Evolutionary conservation across 2,888 invertebrate genomes (phyloP).

Genomic region (Apamea anceps): DNA sequence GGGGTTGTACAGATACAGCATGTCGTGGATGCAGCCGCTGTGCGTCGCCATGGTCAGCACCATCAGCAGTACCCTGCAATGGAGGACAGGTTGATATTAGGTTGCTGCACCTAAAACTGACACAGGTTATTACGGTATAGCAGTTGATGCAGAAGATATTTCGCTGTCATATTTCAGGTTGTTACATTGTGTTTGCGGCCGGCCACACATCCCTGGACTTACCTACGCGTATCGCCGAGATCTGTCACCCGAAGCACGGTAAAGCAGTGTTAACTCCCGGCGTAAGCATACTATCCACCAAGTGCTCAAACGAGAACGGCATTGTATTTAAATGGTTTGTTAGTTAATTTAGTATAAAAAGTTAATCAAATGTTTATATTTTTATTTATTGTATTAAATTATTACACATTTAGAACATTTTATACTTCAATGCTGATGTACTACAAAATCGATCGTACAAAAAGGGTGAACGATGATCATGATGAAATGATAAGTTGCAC

Average conservation of each 20-base stretch:
- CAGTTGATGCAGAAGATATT: not conserved
- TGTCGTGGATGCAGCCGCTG: slow-evolving; percentile 75
- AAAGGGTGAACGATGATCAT: not conserved
- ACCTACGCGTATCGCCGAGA: too few relatives aligned
- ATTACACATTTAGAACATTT: not conserved
- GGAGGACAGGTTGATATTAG: not conserved
- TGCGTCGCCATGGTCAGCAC: slow-evolving; percentile 75
- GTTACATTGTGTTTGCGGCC: too few relatives aligned
- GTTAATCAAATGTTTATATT: not conserved
- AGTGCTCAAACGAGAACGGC: too few relatives aligned
- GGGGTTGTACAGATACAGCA: slow-evolving; percentile 77
- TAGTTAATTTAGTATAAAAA: not conserved
- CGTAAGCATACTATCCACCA: too few relatives aligned
- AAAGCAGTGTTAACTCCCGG: too few relatives aligned
- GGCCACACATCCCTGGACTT: too few relatives aligned
- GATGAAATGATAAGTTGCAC: not conserved
- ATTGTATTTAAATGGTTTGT: not conserved
- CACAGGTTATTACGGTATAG: not conserved
- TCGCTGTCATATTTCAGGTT: not conserved
- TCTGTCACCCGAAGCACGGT: too few relatives aligned
- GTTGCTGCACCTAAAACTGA: not conserved
- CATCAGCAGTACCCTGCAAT: slow-evolving; percentile 77
- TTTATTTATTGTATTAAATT: not conserved
- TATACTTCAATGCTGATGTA: not conserved
- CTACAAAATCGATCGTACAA: not conserved